Conservation (phyloP, 2,888 invertebrate genomes). For the Caenorhabditis panamensis region DNA sequence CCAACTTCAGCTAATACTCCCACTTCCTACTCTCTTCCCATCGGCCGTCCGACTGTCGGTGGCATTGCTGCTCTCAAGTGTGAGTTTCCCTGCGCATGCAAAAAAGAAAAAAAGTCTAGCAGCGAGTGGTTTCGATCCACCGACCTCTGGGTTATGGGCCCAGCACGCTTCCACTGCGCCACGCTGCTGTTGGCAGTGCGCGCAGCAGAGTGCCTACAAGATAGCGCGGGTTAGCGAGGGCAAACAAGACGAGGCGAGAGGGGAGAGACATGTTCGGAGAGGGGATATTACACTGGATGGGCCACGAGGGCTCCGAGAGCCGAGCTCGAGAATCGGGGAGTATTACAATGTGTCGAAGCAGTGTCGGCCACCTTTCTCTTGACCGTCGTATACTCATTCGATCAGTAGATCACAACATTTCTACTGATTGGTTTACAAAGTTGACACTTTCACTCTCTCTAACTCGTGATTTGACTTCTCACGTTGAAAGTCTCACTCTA, state of each 20-base stretch:
- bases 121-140: conserved; percentile 83
- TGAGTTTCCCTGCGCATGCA: too few relatives aligned
- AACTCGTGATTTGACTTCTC: background rate
- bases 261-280: background rate
- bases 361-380: conserved; percentile 7
- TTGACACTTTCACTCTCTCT: too few relatives aligned
- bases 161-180: conserved; percentile 85
- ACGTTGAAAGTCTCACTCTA: too few relatives aligned
- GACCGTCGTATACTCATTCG: conserved; percentile 27
- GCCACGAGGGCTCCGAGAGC: background rate
- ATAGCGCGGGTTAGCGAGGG: background rate
- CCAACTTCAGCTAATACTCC: conserved; percentile 6
- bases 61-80: conserved; percentile 56
- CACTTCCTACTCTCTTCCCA: conserved; percentile 24
- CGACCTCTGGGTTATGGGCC: conserved; percentile 93
- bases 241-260: background rate
- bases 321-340: too few relatives aligned
- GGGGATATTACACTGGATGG: background rate
- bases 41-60: conserved; percentile 27
- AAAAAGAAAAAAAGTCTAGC: conserved; percentile 64
- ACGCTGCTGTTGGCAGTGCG: conserved; percentile 63
- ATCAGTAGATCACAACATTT: conserved; percentile 32
- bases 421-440: conserved; percentile 11
- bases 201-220: conserved; percentile 6
- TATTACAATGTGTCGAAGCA: background rate